A percentile compares a stretch with the other conserved stretches of the same genome.
phyloP scores from a whole-genome alignment of 2,888 invertebrate genomes.

The Ectemnius cavifrons region DNA sequence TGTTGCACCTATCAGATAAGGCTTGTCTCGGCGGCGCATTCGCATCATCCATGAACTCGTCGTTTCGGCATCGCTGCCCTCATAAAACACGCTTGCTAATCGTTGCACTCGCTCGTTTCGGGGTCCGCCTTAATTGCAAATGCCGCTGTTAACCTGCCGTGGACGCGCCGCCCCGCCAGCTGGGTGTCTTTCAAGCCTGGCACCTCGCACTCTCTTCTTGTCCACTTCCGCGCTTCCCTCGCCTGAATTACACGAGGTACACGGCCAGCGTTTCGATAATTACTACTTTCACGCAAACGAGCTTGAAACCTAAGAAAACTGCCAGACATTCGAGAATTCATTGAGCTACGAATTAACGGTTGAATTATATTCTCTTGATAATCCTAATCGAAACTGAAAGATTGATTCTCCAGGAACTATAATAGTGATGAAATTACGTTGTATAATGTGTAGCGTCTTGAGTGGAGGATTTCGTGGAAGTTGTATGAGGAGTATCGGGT shows the following conservation, averaged over 20 bases:
- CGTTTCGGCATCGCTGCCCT: slow-evolving; percentile 19
- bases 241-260: neutral
- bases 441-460: slow-evolving; percentile 42
- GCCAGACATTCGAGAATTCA: too few relatives aligned
- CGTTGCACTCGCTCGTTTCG: slow-evolving; percentile 41
- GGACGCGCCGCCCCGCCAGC: slow-evolving; percentile 21
- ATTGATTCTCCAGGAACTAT: neutral
- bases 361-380: neutral
- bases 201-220: neutral
- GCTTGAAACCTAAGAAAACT: too few relatives aligned
- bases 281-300: neutral
- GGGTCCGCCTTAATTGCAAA: slow-evolving; percentile 49
- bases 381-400: neutral
- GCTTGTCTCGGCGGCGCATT: slow-evolving; percentile 28
- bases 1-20: slow-evolving; percentile 41
- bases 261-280: neutral
- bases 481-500: slow-evolving; percentile 43
- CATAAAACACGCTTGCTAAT: slow-evolving; percentile 49
- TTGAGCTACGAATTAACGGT: too few relatives aligned
- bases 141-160: slow-evolving; percentile 33
- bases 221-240: slow-evolving; percentile 4
- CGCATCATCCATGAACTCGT: slow-evolving; percentile 26
- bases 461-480: slow-evolving; percentile 24
- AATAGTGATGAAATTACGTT: too few relatives aligned
- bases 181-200: slow-evolving; percentile 30